These are phyloP conservation scores for Gasterosteus nipponicus DNA, from an alignment of 2,113 vertebrate genomes.

Conservation along the genomic window DNA sequence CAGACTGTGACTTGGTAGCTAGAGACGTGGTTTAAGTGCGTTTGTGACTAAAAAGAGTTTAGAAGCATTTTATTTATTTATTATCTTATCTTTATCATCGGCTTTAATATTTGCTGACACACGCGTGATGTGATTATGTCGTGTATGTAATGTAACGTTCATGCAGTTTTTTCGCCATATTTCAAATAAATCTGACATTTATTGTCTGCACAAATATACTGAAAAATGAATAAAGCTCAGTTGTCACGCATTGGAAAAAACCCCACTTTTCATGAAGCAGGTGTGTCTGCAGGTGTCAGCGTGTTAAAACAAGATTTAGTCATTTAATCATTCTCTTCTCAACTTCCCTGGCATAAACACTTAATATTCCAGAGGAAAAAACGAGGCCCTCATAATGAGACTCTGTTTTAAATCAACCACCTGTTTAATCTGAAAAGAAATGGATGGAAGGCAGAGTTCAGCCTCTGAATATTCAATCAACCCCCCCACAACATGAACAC, in stretches of 20 bases:
- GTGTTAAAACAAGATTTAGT: constrained; percentile 4
- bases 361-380: not conserved
- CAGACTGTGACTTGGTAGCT: not conserved
- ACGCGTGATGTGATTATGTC: not conserved
- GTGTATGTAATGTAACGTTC: not conserved
- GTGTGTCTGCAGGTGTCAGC: constrained; percentile 18
- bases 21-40: not conserved
- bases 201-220: not conserved
- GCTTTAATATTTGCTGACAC: not conserved
- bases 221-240: not conserved
- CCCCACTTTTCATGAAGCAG: not conserved
- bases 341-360: not conserved
- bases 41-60: not conserved
- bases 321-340: constrained; percentile 19
- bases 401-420: constrained; percentile 32
- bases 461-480: constrained; percentile 43
- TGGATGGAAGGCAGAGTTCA: constrained; percentile 12
- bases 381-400: constrained; percentile 7
- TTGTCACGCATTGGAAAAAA: not conserved
- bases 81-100: not conserved
- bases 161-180: not conserved
- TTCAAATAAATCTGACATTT: not conserved
- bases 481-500: constrained; percentile 5
- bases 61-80: not conserved
- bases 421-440: constrained; percentile 44